Evolutionary conservation across 2,113 vertebrate species (phyloP).

Genomic region (Ameiurus melas): DNA sequence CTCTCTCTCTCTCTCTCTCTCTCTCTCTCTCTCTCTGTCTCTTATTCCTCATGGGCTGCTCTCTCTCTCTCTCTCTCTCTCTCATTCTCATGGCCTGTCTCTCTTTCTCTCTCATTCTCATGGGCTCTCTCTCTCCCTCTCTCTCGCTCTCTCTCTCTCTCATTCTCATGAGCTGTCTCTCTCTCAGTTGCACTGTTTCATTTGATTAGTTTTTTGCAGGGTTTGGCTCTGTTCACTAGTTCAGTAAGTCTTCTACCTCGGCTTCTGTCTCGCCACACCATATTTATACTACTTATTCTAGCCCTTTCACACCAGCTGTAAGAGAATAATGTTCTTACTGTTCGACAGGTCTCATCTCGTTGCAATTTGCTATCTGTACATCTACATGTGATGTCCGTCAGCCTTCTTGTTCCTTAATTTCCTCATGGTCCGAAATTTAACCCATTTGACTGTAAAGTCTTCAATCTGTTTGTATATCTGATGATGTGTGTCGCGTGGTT

Average conservation of each 20-base stretch:
- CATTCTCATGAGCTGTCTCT: neutral
- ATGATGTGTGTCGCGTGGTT: conserved; percentile 10
- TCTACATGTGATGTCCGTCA: conserved; percentile 1
- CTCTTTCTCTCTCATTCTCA: neutral
- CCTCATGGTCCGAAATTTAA: neutral
- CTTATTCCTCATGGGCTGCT: no score
- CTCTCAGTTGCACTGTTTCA: neutral
- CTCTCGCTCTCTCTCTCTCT: neutral
- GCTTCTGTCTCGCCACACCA: neutral
- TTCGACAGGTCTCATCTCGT: conserved; percentile 22
- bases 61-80: neutral
- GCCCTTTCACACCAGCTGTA: neutral
- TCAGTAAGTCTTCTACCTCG: neutral
- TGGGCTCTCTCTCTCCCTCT: neutral
- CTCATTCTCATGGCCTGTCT: no score
- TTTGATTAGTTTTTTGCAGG: conserved; percentile 31
- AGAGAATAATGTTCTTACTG: neutral
- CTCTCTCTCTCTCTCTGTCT: neutral
- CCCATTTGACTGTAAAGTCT: conserved; percentile 20
- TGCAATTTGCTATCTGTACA: conserved; percentile 10
- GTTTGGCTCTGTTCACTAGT: conserved; percentile 28
- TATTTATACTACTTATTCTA: neutral
- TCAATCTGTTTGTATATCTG: conserved; percentile 10
- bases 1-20: no score
- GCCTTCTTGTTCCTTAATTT: neutral